Base-by-base conservation (phyloP, 1,140 invertebrate species). In the Chelonus insularis region DNA sequence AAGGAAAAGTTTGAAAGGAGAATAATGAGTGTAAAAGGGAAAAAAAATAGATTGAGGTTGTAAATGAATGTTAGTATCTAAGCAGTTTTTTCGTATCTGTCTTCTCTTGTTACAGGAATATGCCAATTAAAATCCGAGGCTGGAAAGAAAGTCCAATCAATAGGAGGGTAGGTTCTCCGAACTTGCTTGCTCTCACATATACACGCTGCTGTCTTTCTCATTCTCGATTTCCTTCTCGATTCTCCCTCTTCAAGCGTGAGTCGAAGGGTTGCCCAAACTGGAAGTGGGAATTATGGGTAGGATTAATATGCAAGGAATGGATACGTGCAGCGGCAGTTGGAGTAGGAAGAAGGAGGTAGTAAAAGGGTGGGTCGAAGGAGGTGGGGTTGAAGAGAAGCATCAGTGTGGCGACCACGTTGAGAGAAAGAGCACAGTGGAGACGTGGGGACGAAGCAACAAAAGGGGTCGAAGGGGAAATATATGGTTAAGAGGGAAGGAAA, bases 251-350 rank as follows among this genome's bases (percentile, higher is more conserved):
- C 69, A 61, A 56, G 55, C 73, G 57, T 63, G 68, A 61, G 57
- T 36, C 74, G 76, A 79, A 81, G 78, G 79, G 79, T 81, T 80
- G 77, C 79, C 79, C 72, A 80, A 80, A 80, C 78, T 80, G 77
- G 77, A 80, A 80, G 78, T 81, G 78, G 79, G 77, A 82, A 81
- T 81, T 81, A 81, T 80, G 79, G 80, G 77, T 72, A 79, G 80
- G 80, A 81, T 82, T 82, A 81, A 81, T 81, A 80, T 81, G 79
- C 80, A 80, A 79, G 77, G 79, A 80, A 76, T 81, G 79, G 79
- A 81, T 81, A 80, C 78, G 78, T 76, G 71, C 67, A 71, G 71
- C 66, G 69, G 70, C 66, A 62, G 73, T 69, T 71, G 68, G 68
- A 43, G 20, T 25, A 16, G 51, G 52, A 11, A 14, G 20, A 14